A percentile compares a stretch with the other conserved stretches of the same genome.
These are phyloP conservation scores for Harpalus rufipes DNA, from an alignment of 2,888 invertebrate genomes.

Conservation along the genomic window DNA sequence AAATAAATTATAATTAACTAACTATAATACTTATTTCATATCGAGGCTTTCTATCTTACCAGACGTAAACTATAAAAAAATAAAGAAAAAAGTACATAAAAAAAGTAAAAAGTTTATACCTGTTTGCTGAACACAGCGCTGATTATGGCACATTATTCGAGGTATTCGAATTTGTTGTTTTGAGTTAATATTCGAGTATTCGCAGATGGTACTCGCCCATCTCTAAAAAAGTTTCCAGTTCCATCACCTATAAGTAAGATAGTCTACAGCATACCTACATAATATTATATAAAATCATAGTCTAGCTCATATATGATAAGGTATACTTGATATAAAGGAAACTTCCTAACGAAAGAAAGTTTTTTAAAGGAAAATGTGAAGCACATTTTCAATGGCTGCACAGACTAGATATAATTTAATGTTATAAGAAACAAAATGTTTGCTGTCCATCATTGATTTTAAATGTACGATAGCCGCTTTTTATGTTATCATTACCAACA, in stretches of 20 bases:
- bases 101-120: too few relatives aligned
- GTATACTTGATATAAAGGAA: constrained; percentile 31
- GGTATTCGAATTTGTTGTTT: too few relatives aligned
- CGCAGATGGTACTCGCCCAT: too few relatives aligned
- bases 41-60: too few relatives aligned
- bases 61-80: too few relatives aligned
- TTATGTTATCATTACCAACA: constrained; percentile 44
- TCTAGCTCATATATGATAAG: constrained; percentile 29
- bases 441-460: constrained; percentile 20
- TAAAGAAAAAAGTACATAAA: too few relatives aligned
- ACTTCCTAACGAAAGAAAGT: constrained; percentile 14
- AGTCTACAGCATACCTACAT: constrained; percentile 36
- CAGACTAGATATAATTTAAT: constrained; percentile 62
- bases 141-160: too few relatives aligned
- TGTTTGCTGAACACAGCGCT: too few relatives aligned
- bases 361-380: constrained; percentile 44
- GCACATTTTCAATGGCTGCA: constrained; percentile 66
- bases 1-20: too few relatives aligned
- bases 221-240: too few relatives aligned
- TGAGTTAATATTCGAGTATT: too few relatives aligned
- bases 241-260: background rate
- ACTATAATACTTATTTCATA: too few relatives aligned
- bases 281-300: constrained; percentile 23
- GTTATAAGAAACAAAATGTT: constrained; percentile 50
- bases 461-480: constrained; percentile 13